A percentile compares a stretch with the other conserved stretches of the same genome.
These are phyloP conservation scores for Malurus melanocephalus DNA, from an alignment of 2,113 vertebrate species.

Conservation along the genomic window DNA sequence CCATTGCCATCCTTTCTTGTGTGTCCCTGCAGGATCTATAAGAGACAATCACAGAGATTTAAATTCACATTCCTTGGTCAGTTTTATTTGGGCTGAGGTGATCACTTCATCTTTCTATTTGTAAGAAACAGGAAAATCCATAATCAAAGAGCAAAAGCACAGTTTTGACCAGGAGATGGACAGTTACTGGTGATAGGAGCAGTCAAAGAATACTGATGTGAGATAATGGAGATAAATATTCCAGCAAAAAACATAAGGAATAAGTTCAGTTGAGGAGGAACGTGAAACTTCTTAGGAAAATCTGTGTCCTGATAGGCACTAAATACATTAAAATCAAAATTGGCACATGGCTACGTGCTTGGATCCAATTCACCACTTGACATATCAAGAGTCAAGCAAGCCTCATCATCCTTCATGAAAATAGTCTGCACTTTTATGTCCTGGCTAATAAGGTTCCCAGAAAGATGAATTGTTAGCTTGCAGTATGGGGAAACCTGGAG, in stretches of 20 bases:
- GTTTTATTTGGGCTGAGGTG: background rate
- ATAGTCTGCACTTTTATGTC: background rate
- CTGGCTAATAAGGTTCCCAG: background rate
- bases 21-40: background rate
- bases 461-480: background rate
- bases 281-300: background rate
- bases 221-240: background rate
- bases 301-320: background rate
- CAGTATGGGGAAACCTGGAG: background rate
- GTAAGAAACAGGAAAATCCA: background rate
- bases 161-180: background rate
- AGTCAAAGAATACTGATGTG: background rate
- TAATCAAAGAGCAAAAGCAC: background rate
- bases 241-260: background rate
- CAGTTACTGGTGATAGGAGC: background rate
- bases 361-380: background rate
- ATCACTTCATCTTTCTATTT: background rate
- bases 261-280: background rate
- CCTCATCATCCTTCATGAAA: background rate
- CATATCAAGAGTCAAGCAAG: background rate
- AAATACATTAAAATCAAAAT: background rate
- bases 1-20: background rate
- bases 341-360: background rate
- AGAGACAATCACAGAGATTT: background rate
- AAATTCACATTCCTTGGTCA: background rate